phyloP scores from a whole-genome alignment of 1,140 invertebrate species.

The Pemphigus obesinymphae region DNA sequence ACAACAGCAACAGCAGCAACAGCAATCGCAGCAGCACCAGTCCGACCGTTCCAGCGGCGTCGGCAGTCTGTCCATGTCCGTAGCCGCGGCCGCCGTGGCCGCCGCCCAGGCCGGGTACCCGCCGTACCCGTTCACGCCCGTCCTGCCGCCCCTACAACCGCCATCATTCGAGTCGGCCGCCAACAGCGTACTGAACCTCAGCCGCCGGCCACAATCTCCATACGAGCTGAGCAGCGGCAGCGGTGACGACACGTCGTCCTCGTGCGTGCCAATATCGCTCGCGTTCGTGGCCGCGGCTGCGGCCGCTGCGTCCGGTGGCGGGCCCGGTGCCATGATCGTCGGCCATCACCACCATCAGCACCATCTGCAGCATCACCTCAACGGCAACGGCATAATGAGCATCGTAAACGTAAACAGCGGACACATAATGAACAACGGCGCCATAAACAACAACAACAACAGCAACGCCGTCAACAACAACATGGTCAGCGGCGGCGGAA shows the following conservation, averaged over 20 bases:
- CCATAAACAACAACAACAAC: constrained; percentile 2
- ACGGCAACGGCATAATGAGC: constrained; percentile 46
- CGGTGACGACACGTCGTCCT: constrained; percentile 48
- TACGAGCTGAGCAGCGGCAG: constrained; percentile 50
- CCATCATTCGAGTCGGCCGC: constrained; percentile 46
- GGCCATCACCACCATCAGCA: constrained; percentile 45
- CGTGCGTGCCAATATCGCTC: constrained; percentile 30
- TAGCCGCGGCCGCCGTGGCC: constrained; percentile 54
- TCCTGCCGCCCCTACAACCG: constrained; percentile 48
- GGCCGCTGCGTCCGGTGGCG: constrained; percentile 51
- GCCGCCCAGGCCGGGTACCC: constrained; percentile 49
- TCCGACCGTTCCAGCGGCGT: constrained; percentile 50
- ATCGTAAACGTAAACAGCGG: no score
- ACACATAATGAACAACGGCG: constrained; percentile 45
- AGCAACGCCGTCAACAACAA: constrained; percentile 40
- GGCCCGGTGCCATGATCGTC: constrained; percentile 51
- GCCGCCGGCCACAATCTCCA: constrained; percentile 48
- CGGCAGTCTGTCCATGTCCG: constrained; percentile 50
- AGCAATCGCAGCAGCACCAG: background rate
- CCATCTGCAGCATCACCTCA: constrained; percentile 46
- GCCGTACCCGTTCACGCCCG: constrained; percentile 44
- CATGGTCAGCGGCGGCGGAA: constrained; percentile 60
- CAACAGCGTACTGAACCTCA: constrained; percentile 49
- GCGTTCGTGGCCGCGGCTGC: constrained; percentile 24
- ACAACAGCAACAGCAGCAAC: background rate